Conservation (phyloP, 2,888 invertebrate genomes). For the Xylophagus ater region DNA sequence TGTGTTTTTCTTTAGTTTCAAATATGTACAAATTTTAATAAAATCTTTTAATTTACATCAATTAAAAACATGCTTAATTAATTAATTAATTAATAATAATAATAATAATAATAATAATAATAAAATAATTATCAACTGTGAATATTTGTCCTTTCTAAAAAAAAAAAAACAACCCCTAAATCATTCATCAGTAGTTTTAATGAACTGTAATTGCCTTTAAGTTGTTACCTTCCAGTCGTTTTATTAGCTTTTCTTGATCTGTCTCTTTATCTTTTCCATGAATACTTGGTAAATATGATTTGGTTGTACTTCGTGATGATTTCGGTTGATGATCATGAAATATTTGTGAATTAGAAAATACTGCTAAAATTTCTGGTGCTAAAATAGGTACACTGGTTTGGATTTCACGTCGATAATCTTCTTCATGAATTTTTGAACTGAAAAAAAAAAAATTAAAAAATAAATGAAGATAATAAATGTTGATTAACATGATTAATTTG, state of each 20-base stretch:
- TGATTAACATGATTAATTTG: too few species aligned
- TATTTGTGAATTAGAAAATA: constrained; percentile 39
- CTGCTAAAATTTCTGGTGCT: constrained; percentile 39
- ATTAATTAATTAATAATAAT: too few species aligned
- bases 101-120: too few species aligned
- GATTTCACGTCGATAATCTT: constrained; percentile 38
- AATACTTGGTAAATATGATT: constrained; percentile 29
- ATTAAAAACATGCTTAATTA: too few species aligned
- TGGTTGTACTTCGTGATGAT: constrained; percentile 29
- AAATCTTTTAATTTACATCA: too few species aligned
- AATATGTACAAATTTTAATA: too few species aligned
- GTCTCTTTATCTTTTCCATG: constrained; percentile 27
- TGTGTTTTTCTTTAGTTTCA: too few species aligned
- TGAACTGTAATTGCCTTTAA: not conserved
- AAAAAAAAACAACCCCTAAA: not conserved
- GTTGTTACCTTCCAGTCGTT: constrained; percentile 39
- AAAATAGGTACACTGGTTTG: constrained; percentile 38
- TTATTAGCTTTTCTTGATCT: constrained; percentile 36
- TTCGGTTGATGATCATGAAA: constrained; percentile 40
- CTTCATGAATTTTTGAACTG: constrained; percentile 37
- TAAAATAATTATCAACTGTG: too few species aligned
- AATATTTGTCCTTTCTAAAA: not conserved
- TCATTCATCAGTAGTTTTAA: not conserved
- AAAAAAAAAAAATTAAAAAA: constrained; percentile 19
- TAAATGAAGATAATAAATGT: too few species aligned